A percentile compares a stretch with the other conserved stretches of the same genome.
These are phyloP conservation scores for Amphibalanus amphitrite DNA, from an alignment of 1,140 invertebrate species.

Conservation along the genomic window DNA sequence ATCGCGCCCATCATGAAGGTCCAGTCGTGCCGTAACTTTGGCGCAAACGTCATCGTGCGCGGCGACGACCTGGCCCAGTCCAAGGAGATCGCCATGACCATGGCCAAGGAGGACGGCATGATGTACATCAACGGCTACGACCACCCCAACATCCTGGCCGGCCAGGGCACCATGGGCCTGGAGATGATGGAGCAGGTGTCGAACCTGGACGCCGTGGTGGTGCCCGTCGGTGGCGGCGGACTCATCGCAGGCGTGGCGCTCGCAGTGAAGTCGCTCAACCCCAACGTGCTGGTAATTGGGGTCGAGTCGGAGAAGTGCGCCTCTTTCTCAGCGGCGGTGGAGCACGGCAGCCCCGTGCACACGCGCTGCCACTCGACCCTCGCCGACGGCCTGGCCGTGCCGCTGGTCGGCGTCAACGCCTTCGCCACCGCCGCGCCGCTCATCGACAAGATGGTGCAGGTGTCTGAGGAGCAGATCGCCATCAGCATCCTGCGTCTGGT, in stretches of 20 bases:
- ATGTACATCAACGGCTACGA: constrained; percentile 83
- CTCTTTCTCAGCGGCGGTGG: constrained; percentile 57
- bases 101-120: constrained; percentile 48
- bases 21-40: constrained; percentile 59
- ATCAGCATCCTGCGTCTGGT: constrained; percentile 68
- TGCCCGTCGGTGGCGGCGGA: constrained; percentile 79
- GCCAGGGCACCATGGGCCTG: constrained; percentile 78
- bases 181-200: constrained; percentile 75
- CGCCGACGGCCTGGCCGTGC: constrained; percentile 81
- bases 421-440: constrained; percentile 53
- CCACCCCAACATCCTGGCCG: constrained; percentile 81
- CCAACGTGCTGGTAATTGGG: constrained; percentile 49
- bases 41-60: constrained; percentile 64
- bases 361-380: constrained; percentile 54
- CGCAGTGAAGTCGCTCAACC: constrained; percentile 67
- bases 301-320: constrained; percentile 79
- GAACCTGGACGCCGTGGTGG: constrained; percentile 52
- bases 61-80: constrained; percentile 74
- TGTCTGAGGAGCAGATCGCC: constrained; percentile 71
- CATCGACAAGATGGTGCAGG: constrained; percentile 55
- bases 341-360: constrained; percentile 45
- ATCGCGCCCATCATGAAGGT: constrained; percentile 88
- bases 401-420: constrained; percentile 73
- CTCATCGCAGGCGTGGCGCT: constrained; percentile 60
- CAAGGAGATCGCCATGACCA: constrained; percentile 51